Evolutionary conservation across 2,113 vertebrate species (phyloP).

Genomic region (Candoia aspera): DNA sequence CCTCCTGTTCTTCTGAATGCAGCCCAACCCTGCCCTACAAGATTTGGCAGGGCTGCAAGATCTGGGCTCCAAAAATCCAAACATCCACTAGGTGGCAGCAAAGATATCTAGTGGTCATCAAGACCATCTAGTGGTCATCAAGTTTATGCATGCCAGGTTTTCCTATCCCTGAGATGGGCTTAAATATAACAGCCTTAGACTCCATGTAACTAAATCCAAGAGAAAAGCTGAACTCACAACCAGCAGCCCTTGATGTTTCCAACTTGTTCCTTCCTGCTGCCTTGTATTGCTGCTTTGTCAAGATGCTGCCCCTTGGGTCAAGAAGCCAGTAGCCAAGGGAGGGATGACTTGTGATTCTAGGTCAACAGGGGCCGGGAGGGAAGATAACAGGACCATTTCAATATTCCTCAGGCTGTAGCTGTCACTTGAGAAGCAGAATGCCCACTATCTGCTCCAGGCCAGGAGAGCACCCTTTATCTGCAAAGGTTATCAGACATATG

Average conservation of each 20-base stretch:
- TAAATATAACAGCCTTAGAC: no score
- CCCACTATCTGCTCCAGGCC: neutral
- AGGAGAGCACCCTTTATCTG: neutral
- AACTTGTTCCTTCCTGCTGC: neutral
- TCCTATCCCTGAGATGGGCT: no score
- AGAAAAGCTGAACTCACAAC: neutral
- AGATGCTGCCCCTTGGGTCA: neutral
- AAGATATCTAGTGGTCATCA: no score
- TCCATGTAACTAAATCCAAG: neutral
- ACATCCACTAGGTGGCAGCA: no score
- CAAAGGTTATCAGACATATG: slow-evolving; percentile 37
- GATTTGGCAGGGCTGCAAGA: no score
- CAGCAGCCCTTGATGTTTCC: neutral
- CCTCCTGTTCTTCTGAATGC: no score
- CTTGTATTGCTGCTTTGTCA: neutral
- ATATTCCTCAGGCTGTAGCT: neutral
- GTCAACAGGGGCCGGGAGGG: slow-evolving; percentile 16
- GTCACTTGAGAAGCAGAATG: slow-evolving; percentile 6
- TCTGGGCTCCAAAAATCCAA: no score
- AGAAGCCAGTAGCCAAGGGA: neutral
- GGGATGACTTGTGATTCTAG: slow-evolving; percentile 11
- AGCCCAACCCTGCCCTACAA: no score
- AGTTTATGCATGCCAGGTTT: no score
- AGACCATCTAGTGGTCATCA: no score
- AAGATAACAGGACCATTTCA: slow-evolving; percentile 13